A percentile compares a stretch with the other conserved stretches of the same genome.
These are phyloP conservation scores for Abrostola triplasia DNA, from an alignment of 2,888 invertebrate species.

Conservation along the genomic window DNA sequence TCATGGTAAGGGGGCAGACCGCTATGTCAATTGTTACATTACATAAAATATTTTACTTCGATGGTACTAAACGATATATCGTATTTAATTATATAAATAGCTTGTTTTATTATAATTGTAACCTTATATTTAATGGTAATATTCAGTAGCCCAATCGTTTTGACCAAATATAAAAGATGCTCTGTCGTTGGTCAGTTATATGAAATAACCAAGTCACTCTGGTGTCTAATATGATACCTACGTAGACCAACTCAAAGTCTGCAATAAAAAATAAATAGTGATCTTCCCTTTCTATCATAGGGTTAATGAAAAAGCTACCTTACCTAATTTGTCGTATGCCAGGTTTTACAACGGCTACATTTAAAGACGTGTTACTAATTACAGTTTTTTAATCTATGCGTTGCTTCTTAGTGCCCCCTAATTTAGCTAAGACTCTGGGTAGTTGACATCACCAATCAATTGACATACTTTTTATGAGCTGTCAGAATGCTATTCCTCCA, in stretches of 20 bases:
- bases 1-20: too few relatives aligned
- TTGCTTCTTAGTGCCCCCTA: slow-evolving; percentile 51
- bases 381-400: slow-evolving; percentile 19
- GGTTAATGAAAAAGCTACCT: neutral
- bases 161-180: too few relatives aligned
- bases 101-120: slow-evolving; percentile 23
- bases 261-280: neutral
- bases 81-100: slow-evolving; percentile 30
- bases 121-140: slow-evolving; percentile 11
- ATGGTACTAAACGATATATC: slow-evolving; percentile 48
- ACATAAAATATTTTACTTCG: slow-evolving; percentile 40
- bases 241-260: slow-evolving; percentile 1
- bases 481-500: too few relatives aligned
- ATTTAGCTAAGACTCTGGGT: slow-evolving; percentile 35
- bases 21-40: slow-evolving; percentile 68
- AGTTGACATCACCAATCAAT: too few relatives aligned
- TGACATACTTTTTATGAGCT: too few relatives aligned
- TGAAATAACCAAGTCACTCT: too few relatives aligned
- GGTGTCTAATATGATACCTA: neutral
- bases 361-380: slow-evolving; percentile 9
- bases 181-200: too few relatives aligned
- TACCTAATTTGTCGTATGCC: slow-evolving; percentile 9
- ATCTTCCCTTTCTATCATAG: neutral
- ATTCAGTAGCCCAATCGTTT: slow-evolving; percentile 8
- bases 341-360: slow-evolving; percentile 27